Conservation (phyloP, 2,888 invertebrate genomes). For the Mactromeris polynyma region DNA sequence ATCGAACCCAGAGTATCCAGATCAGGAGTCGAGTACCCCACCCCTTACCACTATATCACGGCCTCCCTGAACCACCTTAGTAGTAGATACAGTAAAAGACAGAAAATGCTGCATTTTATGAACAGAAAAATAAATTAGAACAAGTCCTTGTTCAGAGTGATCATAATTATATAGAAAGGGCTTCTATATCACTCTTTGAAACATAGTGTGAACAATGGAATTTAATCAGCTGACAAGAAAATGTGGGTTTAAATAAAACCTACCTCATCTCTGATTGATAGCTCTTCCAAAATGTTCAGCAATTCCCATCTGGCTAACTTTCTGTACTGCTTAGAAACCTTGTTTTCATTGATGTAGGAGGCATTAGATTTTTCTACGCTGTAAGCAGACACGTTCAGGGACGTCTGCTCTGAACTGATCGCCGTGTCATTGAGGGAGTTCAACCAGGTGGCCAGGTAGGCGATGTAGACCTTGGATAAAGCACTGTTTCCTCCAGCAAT, state of each 20-base stretch:
- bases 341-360: constrained; percentile 3
- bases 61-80: no score
- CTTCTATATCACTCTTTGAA: no score
- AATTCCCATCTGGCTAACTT: constrained; percentile 60
- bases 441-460: constrained; percentile 77
- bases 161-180: no score
- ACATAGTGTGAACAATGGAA: no score
- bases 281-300: constrained; percentile 68
- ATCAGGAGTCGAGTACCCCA: no score
- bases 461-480: constrained; percentile 77
- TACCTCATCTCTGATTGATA: constrained; percentile 82
- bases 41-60: no score
- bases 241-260: neutral
- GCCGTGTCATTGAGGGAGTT: constrained; percentile 66
- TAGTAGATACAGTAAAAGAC: no score
- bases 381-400: neutral
- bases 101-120: no score
- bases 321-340: constrained; percentile 2
- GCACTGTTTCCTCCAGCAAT: constrained; percentile 75
- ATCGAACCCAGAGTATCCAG: no score
- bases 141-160: no score
- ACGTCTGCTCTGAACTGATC: neutral
- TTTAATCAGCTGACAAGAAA: no score
- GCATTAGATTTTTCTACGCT: constrained; percentile 33
- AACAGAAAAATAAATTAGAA: no score